Evolutionary conservation across 2,113 vertebrate genomes (phyloP).

Genomic region (Rhinolophus sinicus): DNA sequence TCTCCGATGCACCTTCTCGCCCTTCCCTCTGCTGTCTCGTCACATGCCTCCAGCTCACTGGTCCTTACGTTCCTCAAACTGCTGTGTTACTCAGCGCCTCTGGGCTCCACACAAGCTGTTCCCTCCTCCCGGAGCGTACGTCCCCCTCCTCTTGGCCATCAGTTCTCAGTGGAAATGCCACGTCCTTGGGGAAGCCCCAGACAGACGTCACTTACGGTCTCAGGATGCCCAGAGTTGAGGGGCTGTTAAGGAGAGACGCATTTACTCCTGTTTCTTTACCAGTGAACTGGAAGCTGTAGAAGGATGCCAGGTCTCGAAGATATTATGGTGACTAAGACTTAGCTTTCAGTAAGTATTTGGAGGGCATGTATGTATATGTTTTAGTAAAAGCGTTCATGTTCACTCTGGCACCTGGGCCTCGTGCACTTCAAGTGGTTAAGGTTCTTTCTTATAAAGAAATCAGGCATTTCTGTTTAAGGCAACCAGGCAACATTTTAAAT

Average conservation of each 20-base stretch:
- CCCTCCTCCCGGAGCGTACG: too few relatives aligned
- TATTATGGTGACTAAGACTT: rapidly evolving
- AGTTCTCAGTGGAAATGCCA: too few relatives aligned
- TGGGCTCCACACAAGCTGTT: not conserved
- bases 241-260: not conserved
- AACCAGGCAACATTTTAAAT: not conserved
- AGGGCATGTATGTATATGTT: rapidly evolving
- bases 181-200: not conserved
- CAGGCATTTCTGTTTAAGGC: not conserved
- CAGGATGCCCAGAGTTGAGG: rapidly evolving
- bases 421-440: not conserved
- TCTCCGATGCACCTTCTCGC: rapidly evolving
- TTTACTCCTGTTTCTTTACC: not conserved
- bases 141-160: not conserved
- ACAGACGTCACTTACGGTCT: rapidly evolving
- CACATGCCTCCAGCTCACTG: not conserved
- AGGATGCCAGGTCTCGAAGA: not conserved
- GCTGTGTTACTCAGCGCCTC: not conserved
- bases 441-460: not conserved
- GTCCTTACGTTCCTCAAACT: not conserved
- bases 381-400: not conserved
- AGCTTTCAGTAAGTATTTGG: not conserved
- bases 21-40: rapidly evolving
- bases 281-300: rapidly evolving
- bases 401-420: too few relatives aligned